Base-by-base conservation (phyloP, 2,113 vertebrate genomes). In the Oreocharis arfaki region DNA sequence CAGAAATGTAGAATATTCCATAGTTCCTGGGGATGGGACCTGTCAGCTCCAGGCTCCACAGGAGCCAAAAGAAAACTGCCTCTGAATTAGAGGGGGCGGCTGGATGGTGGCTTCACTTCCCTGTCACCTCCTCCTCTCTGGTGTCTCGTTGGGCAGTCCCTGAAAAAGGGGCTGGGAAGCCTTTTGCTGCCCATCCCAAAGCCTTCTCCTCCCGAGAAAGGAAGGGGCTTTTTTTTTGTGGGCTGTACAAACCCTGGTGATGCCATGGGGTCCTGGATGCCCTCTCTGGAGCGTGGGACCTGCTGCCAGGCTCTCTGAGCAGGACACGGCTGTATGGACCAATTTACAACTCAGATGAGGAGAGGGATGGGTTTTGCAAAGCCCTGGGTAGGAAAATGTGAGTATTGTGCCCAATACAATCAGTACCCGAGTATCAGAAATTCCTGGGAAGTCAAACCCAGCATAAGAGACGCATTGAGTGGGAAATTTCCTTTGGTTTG, bases 131-230 rank as follows among this genome's bases (percentile, higher is more conserved):
- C 35, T 73, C 64, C 69, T 84, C 83, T 69, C 65, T 32, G 39
- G 4, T 26, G 32, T 53, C n/a, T 80, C 0, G 0, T 19, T 27
- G 41, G 39, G 30, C 41, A 70, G 17, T 9, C 9, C 15, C 64
- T 42, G 41, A 57, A 19, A 24, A 73, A 85, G 13, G 11, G 65
- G 6, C 27, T 64, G 37, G 55, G 41, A 60, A 70, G 10, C 13
- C 18, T 52, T 78, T 41, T 53, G 20, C 13, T 46, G 19, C 30
- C 22, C 53, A 55, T 37, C 53, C 64, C 91, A 57, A 50, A 67
- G 16, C 3, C 59, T 63, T 56, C 16, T 59, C 69, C 39, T 46
- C 13, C 71, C 68, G 22, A n/a, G 28, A 76, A 70, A 37, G 17
- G 28, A 49, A 84, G 16, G 22, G 10, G 17, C 3, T 56, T 74